Conservation (phyloP, 2,797 vertebrate genomes). For the Malurus leucopterus region DNA sequence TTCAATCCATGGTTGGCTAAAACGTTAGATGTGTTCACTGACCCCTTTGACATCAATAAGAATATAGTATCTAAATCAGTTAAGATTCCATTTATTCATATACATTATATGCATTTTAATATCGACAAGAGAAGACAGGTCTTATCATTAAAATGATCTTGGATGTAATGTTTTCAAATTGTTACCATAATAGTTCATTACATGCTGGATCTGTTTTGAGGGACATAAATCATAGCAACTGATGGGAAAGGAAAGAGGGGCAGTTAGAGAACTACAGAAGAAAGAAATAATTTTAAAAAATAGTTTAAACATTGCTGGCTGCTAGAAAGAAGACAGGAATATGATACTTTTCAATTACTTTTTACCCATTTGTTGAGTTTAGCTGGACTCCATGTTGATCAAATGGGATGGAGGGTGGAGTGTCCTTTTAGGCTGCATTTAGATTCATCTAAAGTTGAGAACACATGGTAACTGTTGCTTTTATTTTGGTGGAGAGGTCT, state of each 20-base stretch:
- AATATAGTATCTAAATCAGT: conserved; percentile 36
- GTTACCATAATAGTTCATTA: conserved; percentile 3
- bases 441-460: not conserved
- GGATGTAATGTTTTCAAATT: conserved; percentile 22
- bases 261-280: not conserved
- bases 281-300: not conserved
- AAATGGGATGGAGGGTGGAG: not conserved
- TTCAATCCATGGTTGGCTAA: conserved; percentile 13
- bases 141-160: conserved; percentile 6
- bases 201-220: not conserved
- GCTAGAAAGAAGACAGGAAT: not conserved
- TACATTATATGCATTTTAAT: conserved; percentile 10
- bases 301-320: not conserved
- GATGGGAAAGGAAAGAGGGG: not conserved
- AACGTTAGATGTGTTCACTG: conserved; percentile 21
- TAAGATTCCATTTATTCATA: conserved; percentile 39
- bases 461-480: not conserved
- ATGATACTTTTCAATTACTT: not conserved
- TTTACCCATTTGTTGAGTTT: not conserved
- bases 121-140: conserved; percentile 4
- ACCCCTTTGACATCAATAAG: conserved; percentile 47
- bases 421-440: not conserved
- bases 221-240: not conserved
- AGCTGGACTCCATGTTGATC: not conserved
- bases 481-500: not conserved